A percentile compares a stretch with the other conserved stretches of the same genome.
phyloP scores from a whole-genome alignment of 2,797 vertebrate genomes.

The Tachyglossus aculeatus region DNA sequence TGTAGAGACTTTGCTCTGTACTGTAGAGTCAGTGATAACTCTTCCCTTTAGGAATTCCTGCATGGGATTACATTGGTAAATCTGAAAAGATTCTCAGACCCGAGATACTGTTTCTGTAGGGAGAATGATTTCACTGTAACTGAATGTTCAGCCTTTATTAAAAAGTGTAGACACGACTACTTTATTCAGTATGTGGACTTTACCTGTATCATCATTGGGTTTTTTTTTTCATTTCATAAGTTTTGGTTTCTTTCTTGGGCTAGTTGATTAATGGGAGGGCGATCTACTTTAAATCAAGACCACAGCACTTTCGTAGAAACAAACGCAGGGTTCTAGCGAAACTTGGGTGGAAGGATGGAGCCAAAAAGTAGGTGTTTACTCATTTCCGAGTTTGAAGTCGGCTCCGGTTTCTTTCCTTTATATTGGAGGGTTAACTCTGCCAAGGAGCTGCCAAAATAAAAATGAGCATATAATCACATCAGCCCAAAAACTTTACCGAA shows the following conservation, averaged over 20 bases:
- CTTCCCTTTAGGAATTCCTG: too few relatives aligned
- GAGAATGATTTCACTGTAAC: too few relatives aligned
- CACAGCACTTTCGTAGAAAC: background rate
- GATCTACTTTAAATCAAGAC: background rate
- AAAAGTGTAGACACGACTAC: background rate
- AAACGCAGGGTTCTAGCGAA: background rate
- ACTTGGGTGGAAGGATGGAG: background rate
- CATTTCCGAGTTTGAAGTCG: too few relatives aligned
- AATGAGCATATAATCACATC: too few relatives aligned
- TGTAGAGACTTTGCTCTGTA: background rate
- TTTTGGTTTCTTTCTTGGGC: background rate
- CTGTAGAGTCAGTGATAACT: conserved; percentile 7
- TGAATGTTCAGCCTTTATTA: too few relatives aligned
- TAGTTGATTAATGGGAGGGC: background rate
- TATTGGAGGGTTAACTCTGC: too few relatives aligned
- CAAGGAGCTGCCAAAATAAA: too few relatives aligned
- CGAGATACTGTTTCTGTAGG: background rate
- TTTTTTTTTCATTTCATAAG: conserved; percentile 10
- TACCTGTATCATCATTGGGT: background rate
- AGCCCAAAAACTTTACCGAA: too few relatives aligned
- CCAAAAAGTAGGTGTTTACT: too few relatives aligned
- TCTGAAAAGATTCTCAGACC: conserved; percentile 4
- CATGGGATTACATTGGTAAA: accelerated
- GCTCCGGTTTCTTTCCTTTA: too few relatives aligned
- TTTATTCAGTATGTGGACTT: background rate